Base-by-base conservation (phyloP, 2,888 invertebrate genomes). In the Hemistola chrysoprasaria region DNA sequence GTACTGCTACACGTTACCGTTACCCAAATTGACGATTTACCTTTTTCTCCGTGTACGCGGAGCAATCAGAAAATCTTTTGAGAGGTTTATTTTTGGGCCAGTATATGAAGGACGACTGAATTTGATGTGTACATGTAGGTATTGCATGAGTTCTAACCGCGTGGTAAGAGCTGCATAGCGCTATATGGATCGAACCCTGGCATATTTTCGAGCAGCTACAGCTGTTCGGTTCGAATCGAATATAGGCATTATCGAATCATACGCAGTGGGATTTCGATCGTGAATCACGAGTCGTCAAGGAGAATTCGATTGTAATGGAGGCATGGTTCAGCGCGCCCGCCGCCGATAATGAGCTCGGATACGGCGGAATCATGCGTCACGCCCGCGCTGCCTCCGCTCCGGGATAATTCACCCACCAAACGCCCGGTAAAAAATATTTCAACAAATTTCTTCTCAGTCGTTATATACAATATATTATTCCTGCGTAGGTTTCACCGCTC, bases 261-360 rank as follows among this genome's bases (percentile, higher is more conserved):
- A 67, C 68, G 62, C 70, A 65, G 56, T 66, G 62, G 62, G 70
- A 66, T 66, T 70, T 67, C 59, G 62, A 67, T 73, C 79, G 78
- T 78, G 78, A 78, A 77, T 78, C 79, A 80, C 77, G 82, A 82
- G 64, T 76, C 72, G 73, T 79, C 76, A 72, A 70, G 67, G 70
- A 65, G 71, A 69, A 79, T 80, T 74, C 66, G 75, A 78, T 78
- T 78, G 73, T 75, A 71, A 78, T 74, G 68, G 69, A 61, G 56
- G 65, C 74, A 78, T 65, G 78, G 76, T 64, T 78, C 68, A 71
- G 65, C 65, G 81, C 67, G 56, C 59, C 59, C 65, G 62, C 50
- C 62, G 65, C 58, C 71, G 63, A 62, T 80, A 80, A 82, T 81
- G 77, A 78, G 71, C 75, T 72, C 62, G 69, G 72, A 71, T 73